Evolutionary conservation across 2,888 invertebrate genomes (phyloP).

Genomic region (Isoperla grammatica): DNA sequence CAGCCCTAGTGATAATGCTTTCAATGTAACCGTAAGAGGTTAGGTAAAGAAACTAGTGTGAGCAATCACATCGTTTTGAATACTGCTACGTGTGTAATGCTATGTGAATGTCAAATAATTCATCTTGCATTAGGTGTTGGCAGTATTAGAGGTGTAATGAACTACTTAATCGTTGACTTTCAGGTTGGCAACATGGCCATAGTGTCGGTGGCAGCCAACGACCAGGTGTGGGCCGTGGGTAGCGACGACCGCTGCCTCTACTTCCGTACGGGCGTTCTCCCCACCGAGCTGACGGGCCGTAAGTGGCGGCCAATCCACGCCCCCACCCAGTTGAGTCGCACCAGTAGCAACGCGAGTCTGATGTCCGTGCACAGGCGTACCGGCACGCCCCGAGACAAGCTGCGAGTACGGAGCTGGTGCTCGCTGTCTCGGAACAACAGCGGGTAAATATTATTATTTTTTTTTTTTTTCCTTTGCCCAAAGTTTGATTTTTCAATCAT

Average conservation of each 20-base stretch:
- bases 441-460: no score
- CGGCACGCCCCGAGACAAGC: constrained; percentile 43
- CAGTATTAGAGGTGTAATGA: no score
- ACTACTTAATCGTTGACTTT: no score
- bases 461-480: no score
- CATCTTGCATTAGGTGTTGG: no score
- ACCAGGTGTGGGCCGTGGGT: constrained; percentile 86
- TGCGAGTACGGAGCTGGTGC: constrained; percentile 63
- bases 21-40: no score
- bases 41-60: no score
- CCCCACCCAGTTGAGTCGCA: constrained; percentile 74
- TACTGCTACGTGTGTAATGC: no score
- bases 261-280: constrained; percentile 68
- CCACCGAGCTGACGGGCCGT: constrained; percentile 75
- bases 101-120: no score
- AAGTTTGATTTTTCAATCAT: no score
- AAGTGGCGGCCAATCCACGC: constrained; percentile 78
- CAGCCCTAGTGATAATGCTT: no score
- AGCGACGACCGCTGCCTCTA: constrained; percentile 75
- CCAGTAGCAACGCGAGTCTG: constrained; percentile 72
- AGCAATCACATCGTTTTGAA: no score
- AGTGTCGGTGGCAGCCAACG: constrained; percentile 79
- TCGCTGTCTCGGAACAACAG: constrained; percentile 34
- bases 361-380: constrained; percentile 44
- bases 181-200: constrained; percentile 64